A percentile compares a stretch with the other conserved stretches of the same genome.
phyloP scores from a whole-genome alignment of 2,888 invertebrate species.

The Apamea anceps region DNA sequence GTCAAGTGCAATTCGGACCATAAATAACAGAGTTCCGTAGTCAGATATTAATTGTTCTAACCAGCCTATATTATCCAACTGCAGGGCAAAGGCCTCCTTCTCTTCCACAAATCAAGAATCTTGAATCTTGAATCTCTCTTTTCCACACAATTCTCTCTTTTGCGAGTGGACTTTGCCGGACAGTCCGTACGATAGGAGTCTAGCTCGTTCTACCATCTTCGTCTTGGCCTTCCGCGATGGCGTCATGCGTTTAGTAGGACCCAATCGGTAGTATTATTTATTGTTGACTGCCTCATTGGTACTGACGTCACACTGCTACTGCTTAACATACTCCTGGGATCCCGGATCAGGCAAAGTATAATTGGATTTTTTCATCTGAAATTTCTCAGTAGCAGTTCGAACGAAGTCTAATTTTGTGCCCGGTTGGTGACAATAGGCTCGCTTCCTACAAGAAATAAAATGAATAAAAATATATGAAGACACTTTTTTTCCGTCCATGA shows the following conservation, averaged over 20 bases:
- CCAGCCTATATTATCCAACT: too few relatives aligned
- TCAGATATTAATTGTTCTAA: neutral
- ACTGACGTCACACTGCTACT: neutral
- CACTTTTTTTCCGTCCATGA: too few relatives aligned
- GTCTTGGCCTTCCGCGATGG: too few relatives aligned
- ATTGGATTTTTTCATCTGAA: neutral
- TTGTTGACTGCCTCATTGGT: neutral
- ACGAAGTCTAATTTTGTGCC: neutral
- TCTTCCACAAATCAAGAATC: too few relatives aligned
- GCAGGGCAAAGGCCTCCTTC: too few relatives aligned
- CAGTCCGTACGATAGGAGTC: too few relatives aligned
- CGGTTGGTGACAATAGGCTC: neutral
- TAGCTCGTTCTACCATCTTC: too few relatives aligned
- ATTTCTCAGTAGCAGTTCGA: neutral
- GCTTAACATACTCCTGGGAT: neutral
- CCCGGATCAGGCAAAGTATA: neutral
- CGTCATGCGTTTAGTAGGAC: too few relatives aligned
- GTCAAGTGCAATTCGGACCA: slow-evolving; percentile 8
- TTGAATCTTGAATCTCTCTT: too few relatives aligned
- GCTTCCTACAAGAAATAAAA: neutral
- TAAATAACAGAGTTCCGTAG: slow-evolving; percentile 29
- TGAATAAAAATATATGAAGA: too few relatives aligned
- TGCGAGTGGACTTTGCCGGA: too few relatives aligned
- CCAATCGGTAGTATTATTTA: neutral
- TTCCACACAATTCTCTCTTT: too few relatives aligned